A percentile compares a stretch with the other conserved stretches of the same genome.
Conservation (phyloP, 2,888 invertebrate genomes). For the Hydroisotoma schaefferi region DNA sequence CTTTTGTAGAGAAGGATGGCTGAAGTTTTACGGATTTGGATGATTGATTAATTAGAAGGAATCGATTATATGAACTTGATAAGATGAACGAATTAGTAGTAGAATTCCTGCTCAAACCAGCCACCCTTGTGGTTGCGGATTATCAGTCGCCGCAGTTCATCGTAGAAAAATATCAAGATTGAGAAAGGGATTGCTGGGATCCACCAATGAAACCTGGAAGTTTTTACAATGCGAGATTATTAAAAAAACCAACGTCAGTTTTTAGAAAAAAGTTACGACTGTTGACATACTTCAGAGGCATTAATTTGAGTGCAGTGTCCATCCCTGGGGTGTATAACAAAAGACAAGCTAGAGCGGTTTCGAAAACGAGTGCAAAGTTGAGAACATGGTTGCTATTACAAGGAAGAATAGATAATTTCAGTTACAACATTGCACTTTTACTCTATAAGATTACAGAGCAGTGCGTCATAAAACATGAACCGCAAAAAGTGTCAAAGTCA, state of each 20-base stretch:
- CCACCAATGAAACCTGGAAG: slow-evolving; percentile 58
- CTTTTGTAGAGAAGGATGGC: no score
- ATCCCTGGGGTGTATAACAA: slow-evolving; percentile 56
- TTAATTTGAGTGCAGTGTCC: slow-evolving; percentile 52
- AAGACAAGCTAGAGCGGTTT: slow-evolving; percentile 54
- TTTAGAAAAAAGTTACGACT: neutral
- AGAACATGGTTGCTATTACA: slow-evolving; percentile 58
- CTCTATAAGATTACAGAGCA: neutral
- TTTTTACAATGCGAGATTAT: no score
- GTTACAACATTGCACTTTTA: neutral
- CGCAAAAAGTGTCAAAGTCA: no score
- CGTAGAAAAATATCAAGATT: slow-evolving; percentile 67
- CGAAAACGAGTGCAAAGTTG: slow-evolving; percentile 62
- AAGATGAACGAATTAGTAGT: slow-evolving; percentile 65
- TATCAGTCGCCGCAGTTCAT: slow-evolving; percentile 68
- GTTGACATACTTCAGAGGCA: slow-evolving; percentile 44
- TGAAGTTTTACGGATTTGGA: no score
- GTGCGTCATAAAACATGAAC: no score
- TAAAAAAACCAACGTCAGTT: no score
- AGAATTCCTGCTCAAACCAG: slow-evolving; percentile 72
- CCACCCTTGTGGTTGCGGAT: slow-evolving; percentile 65
- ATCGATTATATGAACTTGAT: no score
- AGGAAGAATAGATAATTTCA: neutral
- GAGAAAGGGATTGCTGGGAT: slow-evolving; percentile 65
- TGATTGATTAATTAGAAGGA: no score